These are phyloP conservation scores for Gobionotothen gibberifrons DNA, from an alignment of 2,797 vertebrate species.

Conservation along the genomic window DNA sequence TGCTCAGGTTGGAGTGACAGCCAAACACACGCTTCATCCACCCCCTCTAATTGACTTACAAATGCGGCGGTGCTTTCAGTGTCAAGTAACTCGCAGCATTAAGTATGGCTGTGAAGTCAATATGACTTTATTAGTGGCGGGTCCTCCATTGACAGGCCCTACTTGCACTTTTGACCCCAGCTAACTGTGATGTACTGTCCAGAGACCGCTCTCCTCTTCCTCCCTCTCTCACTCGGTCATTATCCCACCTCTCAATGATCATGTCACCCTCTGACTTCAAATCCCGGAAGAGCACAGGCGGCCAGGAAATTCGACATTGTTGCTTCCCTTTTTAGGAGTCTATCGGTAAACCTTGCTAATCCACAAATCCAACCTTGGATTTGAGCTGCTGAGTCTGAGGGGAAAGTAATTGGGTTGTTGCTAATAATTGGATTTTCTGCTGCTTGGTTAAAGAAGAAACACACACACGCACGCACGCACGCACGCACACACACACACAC, in stretches of 20 bases:
- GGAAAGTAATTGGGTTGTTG: slow-evolving; percentile 87
- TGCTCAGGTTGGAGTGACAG: slow-evolving; percentile 64
- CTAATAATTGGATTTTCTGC: slow-evolving; percentile 91
- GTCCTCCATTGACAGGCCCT: slow-evolving; percentile 70
- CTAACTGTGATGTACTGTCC: slow-evolving; percentile 72
- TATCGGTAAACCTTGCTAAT: slow-evolving; percentile 86
- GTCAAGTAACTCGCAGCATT: slow-evolving; percentile 71
- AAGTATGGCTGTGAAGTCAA: slow-evolving; percentile 74
- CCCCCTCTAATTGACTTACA: slow-evolving; percentile 79
- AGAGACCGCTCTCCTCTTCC: slow-evolving; percentile 37
- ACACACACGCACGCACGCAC: slow-evolving; percentile 34
- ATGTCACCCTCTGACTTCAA: slow-evolving; percentile 81
- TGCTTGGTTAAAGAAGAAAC: slow-evolving; percentile 75
- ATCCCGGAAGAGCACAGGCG: slow-evolving; percentile 79
- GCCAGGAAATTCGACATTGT: slow-evolving; percentile 82
- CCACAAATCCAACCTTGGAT: slow-evolving; percentile 87
- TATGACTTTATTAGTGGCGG: slow-evolving; percentile 75
- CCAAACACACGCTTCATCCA: slow-evolving; percentile 38
- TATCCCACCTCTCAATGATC: slow-evolving; percentile 78
- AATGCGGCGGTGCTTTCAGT: slow-evolving; percentile 61
- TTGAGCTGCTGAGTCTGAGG: slow-evolving; percentile 82
- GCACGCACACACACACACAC: neutral
- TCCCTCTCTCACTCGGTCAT: slow-evolving; percentile 54
- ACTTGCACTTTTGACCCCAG: slow-evolving; percentile 72
- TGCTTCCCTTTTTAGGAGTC: slow-evolving; percentile 81